A percentile compares a stretch with the other conserved stretches of the same genome.
Conservation (phyloP, 2,113 vertebrate genomes). For the Salvelinus alpinus region DNA sequence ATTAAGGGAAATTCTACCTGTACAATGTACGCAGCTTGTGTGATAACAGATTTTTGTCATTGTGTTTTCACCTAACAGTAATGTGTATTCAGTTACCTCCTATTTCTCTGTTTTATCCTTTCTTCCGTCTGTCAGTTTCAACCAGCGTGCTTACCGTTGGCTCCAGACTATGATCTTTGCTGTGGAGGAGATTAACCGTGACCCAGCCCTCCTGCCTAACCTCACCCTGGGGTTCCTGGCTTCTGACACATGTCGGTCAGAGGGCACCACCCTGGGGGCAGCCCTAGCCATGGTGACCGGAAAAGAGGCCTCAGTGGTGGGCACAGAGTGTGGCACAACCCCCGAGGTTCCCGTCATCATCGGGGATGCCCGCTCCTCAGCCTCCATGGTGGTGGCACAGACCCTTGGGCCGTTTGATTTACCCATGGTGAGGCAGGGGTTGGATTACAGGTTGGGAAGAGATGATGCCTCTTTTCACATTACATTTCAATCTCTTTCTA, state of each 20-base stretch:
- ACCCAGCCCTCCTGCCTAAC: conserved; percentile 45
- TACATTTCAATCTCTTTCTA: not conserved
- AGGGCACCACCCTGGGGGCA: conserved; percentile 54
- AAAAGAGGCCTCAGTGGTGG: conserved; percentile 23
- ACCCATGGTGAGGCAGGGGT: conserved; percentile 52
- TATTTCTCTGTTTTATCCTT: not conserved
- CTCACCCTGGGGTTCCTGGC: conserved; percentile 58
- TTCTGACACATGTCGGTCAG: conserved; percentile 61
- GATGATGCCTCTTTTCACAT: not conserved
- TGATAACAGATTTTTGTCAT: not conserved
- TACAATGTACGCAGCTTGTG: conserved; percentile 34
- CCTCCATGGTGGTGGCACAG: conserved; percentile 56
- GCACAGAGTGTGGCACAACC: conserved; percentile 28
- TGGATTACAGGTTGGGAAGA: not conserved
- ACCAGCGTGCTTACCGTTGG: conserved; percentile 53
- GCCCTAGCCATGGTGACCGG: conserved; percentile 51
- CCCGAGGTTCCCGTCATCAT: conserved; percentile 54
- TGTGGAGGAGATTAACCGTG: conserved; percentile 64
- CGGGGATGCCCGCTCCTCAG: conserved; percentile 51
- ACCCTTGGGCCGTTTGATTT: conserved; percentile 58
- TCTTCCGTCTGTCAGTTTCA: conserved; percentile 43
- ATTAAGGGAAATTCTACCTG: conserved; percentile 24
- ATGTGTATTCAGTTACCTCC: not conserved
- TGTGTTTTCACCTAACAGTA: not conserved
- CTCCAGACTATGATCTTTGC: conserved; percentile 58